These are phyloP conservation scores for Rugalucina vietnamica DNA, from an alignment of 2,888 invertebrate genomes.

Conservation along the genomic window DNA sequence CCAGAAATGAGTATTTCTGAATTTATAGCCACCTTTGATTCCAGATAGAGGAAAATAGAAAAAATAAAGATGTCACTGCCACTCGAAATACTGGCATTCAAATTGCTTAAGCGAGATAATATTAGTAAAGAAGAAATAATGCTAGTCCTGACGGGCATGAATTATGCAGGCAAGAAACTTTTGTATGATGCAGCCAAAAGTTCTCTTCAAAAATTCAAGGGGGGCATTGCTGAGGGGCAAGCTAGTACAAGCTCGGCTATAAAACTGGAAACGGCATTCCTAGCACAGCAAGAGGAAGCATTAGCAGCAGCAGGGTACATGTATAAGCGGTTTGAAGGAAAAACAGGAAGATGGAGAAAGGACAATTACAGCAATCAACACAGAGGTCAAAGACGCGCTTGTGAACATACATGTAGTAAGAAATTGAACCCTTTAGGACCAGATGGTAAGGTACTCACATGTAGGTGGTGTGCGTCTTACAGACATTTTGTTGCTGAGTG, in stretches of 20 bases:
- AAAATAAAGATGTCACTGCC: slow-evolving; percentile 62
- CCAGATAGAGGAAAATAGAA: slow-evolving; percentile 54
- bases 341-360: background rate
- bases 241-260: background rate
- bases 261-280: slow-evolving; percentile 44
- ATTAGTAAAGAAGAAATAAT: slow-evolving; percentile 53
- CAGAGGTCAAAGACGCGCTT: background rate
- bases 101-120: slow-evolving; percentile 47
- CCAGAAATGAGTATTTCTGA: slow-evolving; percentile 51
- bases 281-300: slow-evolving; percentile 11
- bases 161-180: slow-evolving; percentile 27
- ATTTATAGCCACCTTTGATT: slow-evolving; percentile 48
- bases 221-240: background rate
- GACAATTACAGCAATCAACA: background rate
- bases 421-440: slow-evolving; percentile 34
- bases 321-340: background rate
- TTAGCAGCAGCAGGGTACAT: slow-evolving; percentile 14
- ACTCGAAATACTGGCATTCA: too few relatives aligned
- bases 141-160: slow-evolving; percentile 46
- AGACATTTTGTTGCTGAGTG: slow-evolving; percentile 48
- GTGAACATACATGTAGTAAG: background rate
- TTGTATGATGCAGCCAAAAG: slow-evolving; percentile 24
- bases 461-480: slow-evolving; percentile 49
- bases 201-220: background rate
- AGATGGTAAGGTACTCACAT: slow-evolving; percentile 37